Base-by-base conservation (phyloP, 2,888 invertebrate genomes). In the Euclidia mi region DNA sequence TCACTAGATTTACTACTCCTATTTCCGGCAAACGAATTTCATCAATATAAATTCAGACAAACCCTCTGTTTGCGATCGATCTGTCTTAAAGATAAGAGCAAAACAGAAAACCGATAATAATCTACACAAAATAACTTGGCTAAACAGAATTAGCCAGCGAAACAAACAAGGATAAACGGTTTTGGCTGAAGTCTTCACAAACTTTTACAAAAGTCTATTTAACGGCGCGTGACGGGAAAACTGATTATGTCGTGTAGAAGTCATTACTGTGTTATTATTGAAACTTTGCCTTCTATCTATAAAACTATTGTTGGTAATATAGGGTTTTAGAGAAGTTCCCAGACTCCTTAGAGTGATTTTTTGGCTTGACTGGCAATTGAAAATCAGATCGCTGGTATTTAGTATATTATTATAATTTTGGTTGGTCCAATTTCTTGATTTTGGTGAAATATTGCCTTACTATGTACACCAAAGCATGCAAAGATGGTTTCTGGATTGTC, bases 161-260 rank as follows among this genome's bases (percentile, higher is more conserved):
- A 57, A 63, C 35, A 47, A 59, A 49, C 45, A 52, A 40, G 53
- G 50, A 56, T 66, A 74, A 74, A 60, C 56, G 72, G 44, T 66
- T 67, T 65, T 56, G 60, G 58, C 38, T 29, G 38, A 12, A 73
- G 60, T 45, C 32, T 56, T 58, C 20, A 49, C 32, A 28, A 70
- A 71, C 59, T 70, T 63, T 45, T 15, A 47, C 52, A 46, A 17
- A 50, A 56, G 41, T 60, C 47, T 53, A 42, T 37, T 63, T 65
- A 48, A 47, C 37, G 58, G 45, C 18, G 50, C 69, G 70, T 72
- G 70, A 60, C 45, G 17, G 18, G 60, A 55, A 56, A 49, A 15
- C 29, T 14, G 51, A 68, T 68, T 63, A 49, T 51, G 46, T 53
- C 45, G 25, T 59, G 38, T 51, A 29, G 2, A 29, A 69, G 51